A percentile compares a stretch with the other conserved stretches of the same genome.
Conservation (phyloP, 2,113 vertebrate species). For the Muntiacus reevesi region DNA sequence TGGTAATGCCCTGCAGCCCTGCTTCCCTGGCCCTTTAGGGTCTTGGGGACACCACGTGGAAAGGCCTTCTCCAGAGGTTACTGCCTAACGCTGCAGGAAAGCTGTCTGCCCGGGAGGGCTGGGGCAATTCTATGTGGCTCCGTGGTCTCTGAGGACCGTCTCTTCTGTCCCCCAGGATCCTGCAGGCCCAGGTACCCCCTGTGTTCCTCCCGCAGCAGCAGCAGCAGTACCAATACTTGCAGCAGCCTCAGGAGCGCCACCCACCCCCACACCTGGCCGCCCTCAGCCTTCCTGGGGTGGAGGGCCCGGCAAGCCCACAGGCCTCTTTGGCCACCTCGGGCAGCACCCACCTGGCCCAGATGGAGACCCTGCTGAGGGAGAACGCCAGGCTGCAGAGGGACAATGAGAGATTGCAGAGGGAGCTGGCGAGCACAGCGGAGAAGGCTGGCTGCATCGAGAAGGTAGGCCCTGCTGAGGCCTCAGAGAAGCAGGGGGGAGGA, state of each 20-base stretch:
- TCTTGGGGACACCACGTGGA: neutral
- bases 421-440: slow-evolving; percentile 85
- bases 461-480: slow-evolving; percentile 79
- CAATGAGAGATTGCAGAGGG: slow-evolving; percentile 74
- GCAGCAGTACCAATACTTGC: slow-evolving; percentile 67
- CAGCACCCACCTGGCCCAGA: slow-evolving; percentile 81
- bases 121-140: neutral
- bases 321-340: slow-evolving; percentile 33
- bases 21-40: neutral
- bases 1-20: neutral
- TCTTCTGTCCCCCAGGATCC: slow-evolving; percentile 79
- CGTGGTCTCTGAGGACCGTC: neutral
- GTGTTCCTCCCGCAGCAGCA: slow-evolving; percentile 75
- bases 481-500: neutral
- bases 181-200: slow-evolving; percentile 82
- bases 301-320: slow-evolving; percentile 75
- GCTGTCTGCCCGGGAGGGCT: neutral
- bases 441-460: slow-evolving; percentile 92
- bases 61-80: neutral
- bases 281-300: slow-evolving; percentile 80
- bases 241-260: slow-evolving; percentile 57
- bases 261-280: slow-evolving; percentile 57
- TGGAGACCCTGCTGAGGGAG: slow-evolving; percentile 85
- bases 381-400: slow-evolving; percentile 90
- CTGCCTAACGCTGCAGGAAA: neutral